phyloP scores from a whole-genome alignment of 2,888 invertebrate genomes.

The Polydrusus cervinus region DNA sequence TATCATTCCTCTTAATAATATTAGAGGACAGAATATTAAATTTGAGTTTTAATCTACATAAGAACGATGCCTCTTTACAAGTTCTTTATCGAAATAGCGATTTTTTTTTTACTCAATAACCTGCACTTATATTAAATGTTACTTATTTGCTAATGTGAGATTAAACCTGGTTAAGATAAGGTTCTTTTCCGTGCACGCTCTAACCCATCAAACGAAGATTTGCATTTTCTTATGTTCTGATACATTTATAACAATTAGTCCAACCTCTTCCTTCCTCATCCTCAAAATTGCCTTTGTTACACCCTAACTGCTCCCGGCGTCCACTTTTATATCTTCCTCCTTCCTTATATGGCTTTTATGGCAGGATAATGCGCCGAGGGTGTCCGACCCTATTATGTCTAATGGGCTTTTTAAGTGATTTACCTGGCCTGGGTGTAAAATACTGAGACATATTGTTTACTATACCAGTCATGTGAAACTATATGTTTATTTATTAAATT shows the following conservation, averaged over 20 bases:
- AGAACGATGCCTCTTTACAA: too few relatives aligned
- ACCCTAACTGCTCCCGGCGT: conserved; percentile 4
- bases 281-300: conserved; percentile 19
- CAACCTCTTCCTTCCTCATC: conserved; percentile 1
- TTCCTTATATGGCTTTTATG: conserved; percentile 25
- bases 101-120: too few relatives aligned
- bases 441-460: conserved; percentile 1
- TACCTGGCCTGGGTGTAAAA: conserved; percentile 14
- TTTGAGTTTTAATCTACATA: too few relatives aligned
- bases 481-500: too few relatives aligned
- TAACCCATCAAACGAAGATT: too few relatives aligned
- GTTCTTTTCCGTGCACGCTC: too few relatives aligned
- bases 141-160: too few relatives aligned
- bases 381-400: conserved; percentile 26
- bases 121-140: too few relatives aligned
- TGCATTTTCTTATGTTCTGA: background rate
- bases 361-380: conserved; percentile 12
- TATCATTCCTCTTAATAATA: too few relatives aligned
- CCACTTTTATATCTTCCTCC: conserved; percentile 16
- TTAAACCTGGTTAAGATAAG: too few relatives aligned
- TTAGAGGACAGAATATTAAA: too few relatives aligned
- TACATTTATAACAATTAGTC: conserved; percentile 25
- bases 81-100: too few relatives aligned
- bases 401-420: conserved; percentile 21
- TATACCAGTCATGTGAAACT: background rate